Base-by-base conservation (phyloP, 2,888 invertebrate species). In the Hirtodrosophila duncani region DNA sequence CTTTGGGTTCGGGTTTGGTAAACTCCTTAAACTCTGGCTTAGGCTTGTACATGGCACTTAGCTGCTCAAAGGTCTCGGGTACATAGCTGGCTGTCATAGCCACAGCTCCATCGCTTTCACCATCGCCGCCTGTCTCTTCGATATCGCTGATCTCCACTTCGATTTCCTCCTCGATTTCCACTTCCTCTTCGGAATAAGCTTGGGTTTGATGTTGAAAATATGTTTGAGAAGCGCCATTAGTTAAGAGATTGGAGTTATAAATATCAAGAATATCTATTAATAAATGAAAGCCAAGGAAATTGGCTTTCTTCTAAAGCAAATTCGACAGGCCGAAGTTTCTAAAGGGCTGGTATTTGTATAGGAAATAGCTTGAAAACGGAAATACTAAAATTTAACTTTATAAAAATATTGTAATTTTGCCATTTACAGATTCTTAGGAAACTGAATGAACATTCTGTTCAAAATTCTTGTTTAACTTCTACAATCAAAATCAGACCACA, bases 61-160 rank as follows among this genome's bases (percentile, higher is more conserved):
- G 71, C 44, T 86, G 74, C 60, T 86, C 85, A 51, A 86, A 86
- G 1, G 84, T 84, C 51, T 83, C 81, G 0, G 84, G 84, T 20
- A 71, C 61, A 64, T 84, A 85, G 43, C 68, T 69, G 10, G 62
- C 67, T 3, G 59, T 45, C 31, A 86, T 85, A 23, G 84, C 86
- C 31, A 88, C 84, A 52, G 87, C 88, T 52, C 87, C 87, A 8
- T 83, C 81, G 13, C 82, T 84, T 33, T 82, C 82, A 24, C 70
- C 61, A 31, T 80, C 80, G 24, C 70, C 61, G 30, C 79, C 80
- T 33, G 71, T 61, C 38, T 82, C 80, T 56, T 84, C 84, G 7
- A 52, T 26, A 29, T 72, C 72, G 50, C 62, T 75, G 42, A 71
- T 50, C 24, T 72, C 72, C 42, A 82, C 82, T 48, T 85, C 86